phyloP scores from a whole-genome alignment of 2,113 vertebrate species.

The Gallinago paraguaiae region DNA sequence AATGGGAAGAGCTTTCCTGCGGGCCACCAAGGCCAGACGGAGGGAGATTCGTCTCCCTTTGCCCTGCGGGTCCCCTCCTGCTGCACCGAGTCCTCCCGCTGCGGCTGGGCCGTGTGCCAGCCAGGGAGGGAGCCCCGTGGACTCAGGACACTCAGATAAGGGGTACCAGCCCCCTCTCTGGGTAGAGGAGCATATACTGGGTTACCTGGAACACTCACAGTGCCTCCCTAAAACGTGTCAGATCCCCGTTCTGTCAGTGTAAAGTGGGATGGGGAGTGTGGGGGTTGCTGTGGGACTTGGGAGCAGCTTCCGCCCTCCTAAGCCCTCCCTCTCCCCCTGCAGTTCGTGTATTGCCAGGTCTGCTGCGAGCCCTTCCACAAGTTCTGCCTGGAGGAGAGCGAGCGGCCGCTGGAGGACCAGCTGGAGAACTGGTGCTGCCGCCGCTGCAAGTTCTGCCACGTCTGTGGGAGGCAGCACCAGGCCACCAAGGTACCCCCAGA shows the following conservation, averaged over 20 bases:
- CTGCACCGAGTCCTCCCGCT: neutral
- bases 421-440: conserved; percentile 99
- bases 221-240: neutral
- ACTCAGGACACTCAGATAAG: neutral
- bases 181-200: rapidly evolving
- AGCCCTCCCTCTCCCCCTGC: conserved; percentile 15
- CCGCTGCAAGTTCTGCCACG: conserved; percentile 95
- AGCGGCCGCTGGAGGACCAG: conserved; percentile 95
- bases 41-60: neutral
- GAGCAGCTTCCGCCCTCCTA: neutral
- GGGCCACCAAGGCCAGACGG: rapidly evolving
- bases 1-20: neutral
- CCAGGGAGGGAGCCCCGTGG: neutral
- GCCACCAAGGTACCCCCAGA: conserved; percentile 87
- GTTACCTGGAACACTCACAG: neutral
- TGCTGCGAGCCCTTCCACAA: conserved; percentile 99
- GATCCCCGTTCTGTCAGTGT: neutral
- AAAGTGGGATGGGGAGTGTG: neutral
- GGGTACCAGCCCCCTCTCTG: too few relatives aligned
- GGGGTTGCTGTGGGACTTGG: neutral
- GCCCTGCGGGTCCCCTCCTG: neutral
- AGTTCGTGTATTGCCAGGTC: conserved; percentile 99
- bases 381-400: conserved; percentile 95
- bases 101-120: neutral
- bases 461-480: conserved; percentile 94